phyloP scores from a whole-genome alignment of 1,140 invertebrate genomes.

The Stegodyphus dumicola region DNA sequence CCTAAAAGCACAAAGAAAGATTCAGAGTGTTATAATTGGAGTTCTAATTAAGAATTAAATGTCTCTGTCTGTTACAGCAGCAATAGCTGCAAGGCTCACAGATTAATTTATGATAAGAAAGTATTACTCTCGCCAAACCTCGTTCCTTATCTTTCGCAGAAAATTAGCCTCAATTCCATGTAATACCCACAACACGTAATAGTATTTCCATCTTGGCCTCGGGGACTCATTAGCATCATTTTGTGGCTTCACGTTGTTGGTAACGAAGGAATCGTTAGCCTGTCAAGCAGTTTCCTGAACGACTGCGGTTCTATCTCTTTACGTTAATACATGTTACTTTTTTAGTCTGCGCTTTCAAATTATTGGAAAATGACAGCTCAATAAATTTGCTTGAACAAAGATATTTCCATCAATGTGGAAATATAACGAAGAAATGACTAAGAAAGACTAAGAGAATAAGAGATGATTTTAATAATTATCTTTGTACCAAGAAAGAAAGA shows the following conservation, averaged over 20 bases:
- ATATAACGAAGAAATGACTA: neutral
- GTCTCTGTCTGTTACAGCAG: neutral
- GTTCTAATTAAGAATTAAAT: constrained; percentile 14
- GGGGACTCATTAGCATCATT: constrained; percentile 36
- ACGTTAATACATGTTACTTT: too few species aligned
- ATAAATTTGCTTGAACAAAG: too few species aligned
- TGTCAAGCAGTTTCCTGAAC: constrained; percentile 4
- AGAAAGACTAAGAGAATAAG: too few species aligned
- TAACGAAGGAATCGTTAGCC: neutral
- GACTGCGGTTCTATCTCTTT: constrained; percentile 5
- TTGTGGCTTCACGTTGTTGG: constrained; percentile 2
- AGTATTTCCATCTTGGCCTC: constrained; percentile 24
- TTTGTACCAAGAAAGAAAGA: too few species aligned
- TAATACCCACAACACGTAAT: constrained; percentile 8
- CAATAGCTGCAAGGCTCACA: neutral
- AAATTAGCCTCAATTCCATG: constrained; percentile 1
- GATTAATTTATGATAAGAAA: constrained; percentile 9
- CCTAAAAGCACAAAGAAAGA: too few species aligned
- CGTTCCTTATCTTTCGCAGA: constrained; percentile 7
- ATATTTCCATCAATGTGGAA: neutral
- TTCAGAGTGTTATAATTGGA: too few species aligned
- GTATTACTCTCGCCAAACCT: neutral
- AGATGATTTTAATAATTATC: too few species aligned
- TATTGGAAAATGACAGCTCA: too few species aligned
- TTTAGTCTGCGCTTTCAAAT: neutral